Percentiles rank a stretch among this genome's conserved stretches.
Conservation (phyloP, 2,113 vertebrate genomes). For the Apteryx owenii region DNA sequence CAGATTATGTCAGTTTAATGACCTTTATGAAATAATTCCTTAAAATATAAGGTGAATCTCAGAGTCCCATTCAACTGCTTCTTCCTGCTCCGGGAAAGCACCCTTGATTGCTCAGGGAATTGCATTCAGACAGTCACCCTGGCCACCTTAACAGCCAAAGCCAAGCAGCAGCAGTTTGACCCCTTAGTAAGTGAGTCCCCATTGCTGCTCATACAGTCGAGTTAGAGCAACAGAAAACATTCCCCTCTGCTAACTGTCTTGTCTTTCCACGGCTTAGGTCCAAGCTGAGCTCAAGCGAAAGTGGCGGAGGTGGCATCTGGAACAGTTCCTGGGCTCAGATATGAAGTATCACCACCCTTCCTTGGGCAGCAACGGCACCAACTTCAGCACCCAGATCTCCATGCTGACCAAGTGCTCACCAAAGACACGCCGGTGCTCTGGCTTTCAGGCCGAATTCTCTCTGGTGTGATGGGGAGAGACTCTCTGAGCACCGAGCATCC, state of each 20-base stretch:
- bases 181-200: accelerated
- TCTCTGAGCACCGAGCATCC: not conserved
- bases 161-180: not conserved
- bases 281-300: slow-evolving; percentile 95
- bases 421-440: slow-evolving; percentile 80
- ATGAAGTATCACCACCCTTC: slow-evolving; percentile 91
- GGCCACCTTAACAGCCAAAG: not conserved
- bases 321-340: slow-evolving; percentile 85
- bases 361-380: slow-evolving; percentile 89
- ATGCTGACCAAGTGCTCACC: slow-evolving; percentile 93
- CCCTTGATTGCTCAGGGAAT: not conserved
- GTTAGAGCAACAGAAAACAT: not conserved
- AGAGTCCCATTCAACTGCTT: no score
- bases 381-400: slow-evolving; percentile 95
- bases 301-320: slow-evolving; percentile 93
- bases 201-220: not conserved
- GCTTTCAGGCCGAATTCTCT: slow-evolving; percentile 87
- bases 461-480: slow-evolving; percentile 74
- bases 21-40: not conserved
- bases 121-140: not conserved
- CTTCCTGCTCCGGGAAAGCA: not conserved
- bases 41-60: not conserved
- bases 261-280: slow-evolving; percentile 77
- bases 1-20: not conserved
- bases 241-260: not conserved